Conservation (phyloP, 2,113 vertebrate species). For the Elgaria multicarinata region DNA sequence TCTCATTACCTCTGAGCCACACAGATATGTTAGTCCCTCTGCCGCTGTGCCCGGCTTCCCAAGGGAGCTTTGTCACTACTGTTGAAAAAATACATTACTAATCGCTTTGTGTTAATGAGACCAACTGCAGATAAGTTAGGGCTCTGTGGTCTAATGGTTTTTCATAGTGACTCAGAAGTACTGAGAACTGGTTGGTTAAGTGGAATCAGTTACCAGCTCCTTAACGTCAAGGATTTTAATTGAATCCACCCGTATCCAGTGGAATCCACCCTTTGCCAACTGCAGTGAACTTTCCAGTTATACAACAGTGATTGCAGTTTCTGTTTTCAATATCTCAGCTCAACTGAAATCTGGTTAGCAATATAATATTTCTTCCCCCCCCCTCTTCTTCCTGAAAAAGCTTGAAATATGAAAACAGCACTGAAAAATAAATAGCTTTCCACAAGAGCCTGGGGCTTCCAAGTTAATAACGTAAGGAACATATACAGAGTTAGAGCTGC, state of each 20-base stretch:
- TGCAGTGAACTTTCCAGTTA: not conserved
- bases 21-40: not conserved
- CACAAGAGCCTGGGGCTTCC: conserved; percentile 15
- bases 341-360: conserved; percentile 10
- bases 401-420: not conserved
- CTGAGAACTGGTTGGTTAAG: not conserved
- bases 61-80: not conserved
- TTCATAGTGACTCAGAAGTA: not conserved
- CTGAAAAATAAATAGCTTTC: not conserved
- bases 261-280: conserved; percentile 7
- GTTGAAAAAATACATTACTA: not conserved
- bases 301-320: conserved; percentile 6
- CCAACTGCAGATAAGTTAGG: not conserved
- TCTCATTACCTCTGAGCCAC: not conserved
- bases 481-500: not conserved
- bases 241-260: not conserved
- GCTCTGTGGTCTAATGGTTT: conserved; percentile 41
- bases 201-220: conserved; percentile 34
- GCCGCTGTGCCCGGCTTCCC: not conserved
- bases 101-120: conserved; percentile 34
- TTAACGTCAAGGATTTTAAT: conserved; percentile 19
- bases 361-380: not conserved
- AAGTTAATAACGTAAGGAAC: not conserved
- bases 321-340: conserved; percentile 20
- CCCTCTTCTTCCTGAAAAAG: not conserved